Conservation (phyloP, 1,140 invertebrate genomes). For the Potamilus streckersoni region DNA sequence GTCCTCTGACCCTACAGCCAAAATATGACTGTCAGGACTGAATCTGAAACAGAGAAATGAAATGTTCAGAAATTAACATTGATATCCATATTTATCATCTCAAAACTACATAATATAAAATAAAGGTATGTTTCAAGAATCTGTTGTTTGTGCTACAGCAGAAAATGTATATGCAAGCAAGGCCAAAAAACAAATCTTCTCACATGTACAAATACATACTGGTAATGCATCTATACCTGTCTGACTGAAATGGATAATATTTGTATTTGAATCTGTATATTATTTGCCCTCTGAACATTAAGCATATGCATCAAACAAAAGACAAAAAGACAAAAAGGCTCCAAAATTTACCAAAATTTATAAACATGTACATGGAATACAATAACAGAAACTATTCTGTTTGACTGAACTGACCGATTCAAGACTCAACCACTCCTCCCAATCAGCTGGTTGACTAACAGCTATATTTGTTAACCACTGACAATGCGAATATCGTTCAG, state of each 20-base stretch:
- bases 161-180: neutral
- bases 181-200: neutral
- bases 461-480: too few species aligned
- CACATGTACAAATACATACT: neutral
- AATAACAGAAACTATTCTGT: too few species aligned
- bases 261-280: too few species aligned
- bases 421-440: too few species aligned
- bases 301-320: too few species aligned
- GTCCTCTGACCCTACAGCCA: slow-evolving; percentile 66
- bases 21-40: slow-evolving; percentile 58
- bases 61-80: neutral
- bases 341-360: too few species aligned
- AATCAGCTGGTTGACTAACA: too few species aligned
- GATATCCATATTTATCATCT: neutral
- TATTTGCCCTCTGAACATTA: too few species aligned
- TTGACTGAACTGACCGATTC: too few species aligned
- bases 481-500: too few species aligned
- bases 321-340: too few species aligned
- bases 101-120: neutral
- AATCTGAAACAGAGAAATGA: slow-evolving; percentile 53
- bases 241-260: neutral
- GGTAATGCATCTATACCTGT: neutral
- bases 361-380: too few species aligned
- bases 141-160: neutral
- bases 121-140: neutral